Evolutionary conservation across 1,140 invertebrate species (phyloP).

Genomic region (Zaprionus inermis): DNA sequence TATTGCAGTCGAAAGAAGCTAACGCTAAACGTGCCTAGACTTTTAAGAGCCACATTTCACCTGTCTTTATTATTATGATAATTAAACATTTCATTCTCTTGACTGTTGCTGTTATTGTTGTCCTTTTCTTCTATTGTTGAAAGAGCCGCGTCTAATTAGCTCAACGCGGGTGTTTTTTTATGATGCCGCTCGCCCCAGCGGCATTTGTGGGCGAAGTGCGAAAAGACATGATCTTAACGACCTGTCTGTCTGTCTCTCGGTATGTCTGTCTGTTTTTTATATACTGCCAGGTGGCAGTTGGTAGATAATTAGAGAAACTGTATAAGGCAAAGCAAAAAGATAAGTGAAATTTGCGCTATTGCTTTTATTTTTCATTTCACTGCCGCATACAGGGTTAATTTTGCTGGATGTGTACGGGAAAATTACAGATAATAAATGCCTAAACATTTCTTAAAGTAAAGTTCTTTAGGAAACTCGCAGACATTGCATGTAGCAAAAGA

Average conservation of each 20-base stretch:
- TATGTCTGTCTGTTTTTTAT: background rate
- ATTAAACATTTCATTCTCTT: slow-evolving; percentile 31
- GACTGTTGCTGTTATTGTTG: slow-evolving; percentile 6
- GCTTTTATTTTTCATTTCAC: slow-evolving; percentile 7
- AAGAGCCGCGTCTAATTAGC: slow-evolving; percentile 21
- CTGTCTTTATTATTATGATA: slow-evolving; percentile 23
- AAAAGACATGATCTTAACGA: slow-evolving; percentile 31
- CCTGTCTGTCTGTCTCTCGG: slow-evolving; percentile 3
- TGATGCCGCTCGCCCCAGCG: background rate
- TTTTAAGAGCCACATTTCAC: slow-evolving; percentile 54
- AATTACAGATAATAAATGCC: background rate
- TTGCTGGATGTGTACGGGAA: no score
- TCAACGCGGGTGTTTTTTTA: slow-evolving; percentile 13
- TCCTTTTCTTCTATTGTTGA: slow-evolving; percentile 2
- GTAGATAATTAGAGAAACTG: slow-evolving; percentile 25
- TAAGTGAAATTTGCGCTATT: slow-evolving; percentile 16
- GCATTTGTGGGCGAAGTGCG: slow-evolving; percentile 15
- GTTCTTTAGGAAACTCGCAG: background rate
- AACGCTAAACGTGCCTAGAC: slow-evolving; percentile 56
- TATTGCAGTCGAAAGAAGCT: slow-evolving; percentile 28
- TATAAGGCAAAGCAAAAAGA: slow-evolving; percentile 11
- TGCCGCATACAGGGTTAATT: background rate
- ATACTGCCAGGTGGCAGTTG: slow-evolving; percentile 21
- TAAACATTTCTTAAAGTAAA: background rate
- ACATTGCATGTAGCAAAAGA: background rate